These are phyloP conservation scores for Melanaphis sacchari DNA, from an alignment of 1,140 invertebrate genomes.

Conservation along the genomic window DNA sequence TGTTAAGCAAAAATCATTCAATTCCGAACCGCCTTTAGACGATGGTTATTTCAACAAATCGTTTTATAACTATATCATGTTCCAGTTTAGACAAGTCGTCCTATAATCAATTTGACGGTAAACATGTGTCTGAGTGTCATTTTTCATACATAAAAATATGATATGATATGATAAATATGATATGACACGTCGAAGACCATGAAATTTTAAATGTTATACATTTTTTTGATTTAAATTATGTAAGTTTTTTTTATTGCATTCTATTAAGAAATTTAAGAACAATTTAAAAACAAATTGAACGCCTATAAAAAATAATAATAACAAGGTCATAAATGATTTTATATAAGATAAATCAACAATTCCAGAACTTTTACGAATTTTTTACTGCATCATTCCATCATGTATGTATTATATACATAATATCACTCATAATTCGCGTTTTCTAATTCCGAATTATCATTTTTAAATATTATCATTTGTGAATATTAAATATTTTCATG, in stretches of 20 bases:
- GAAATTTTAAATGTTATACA: neutral
- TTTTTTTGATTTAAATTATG: neutral
- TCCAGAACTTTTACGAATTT: neutral
- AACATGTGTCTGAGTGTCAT: constrained; percentile 21
- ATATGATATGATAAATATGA: no score
- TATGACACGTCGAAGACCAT: constrained; percentile 16
- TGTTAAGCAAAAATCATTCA: neutral
- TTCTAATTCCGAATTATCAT: no score
- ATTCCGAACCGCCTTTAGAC: neutral
- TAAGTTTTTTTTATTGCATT: constrained; percentile 9
- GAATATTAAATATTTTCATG: neutral
- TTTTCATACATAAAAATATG: neutral
- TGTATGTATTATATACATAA: no score
- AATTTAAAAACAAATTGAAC: neutral
- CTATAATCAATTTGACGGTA: constrained; percentile 9
- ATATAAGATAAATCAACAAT: neutral
- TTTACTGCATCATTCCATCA: neutral
- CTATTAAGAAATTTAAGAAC: neutral
- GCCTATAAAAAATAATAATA: neutral
- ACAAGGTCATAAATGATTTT: neutral
- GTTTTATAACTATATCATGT: neutral
- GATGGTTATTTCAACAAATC: neutral
- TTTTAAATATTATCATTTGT: neutral
- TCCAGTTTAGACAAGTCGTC: constrained; percentile 21
- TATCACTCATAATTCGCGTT: no score